Evolutionary conservation across 2,888 invertebrate species (phyloP).

Genomic region (Pilophorus perplexus): DNA sequence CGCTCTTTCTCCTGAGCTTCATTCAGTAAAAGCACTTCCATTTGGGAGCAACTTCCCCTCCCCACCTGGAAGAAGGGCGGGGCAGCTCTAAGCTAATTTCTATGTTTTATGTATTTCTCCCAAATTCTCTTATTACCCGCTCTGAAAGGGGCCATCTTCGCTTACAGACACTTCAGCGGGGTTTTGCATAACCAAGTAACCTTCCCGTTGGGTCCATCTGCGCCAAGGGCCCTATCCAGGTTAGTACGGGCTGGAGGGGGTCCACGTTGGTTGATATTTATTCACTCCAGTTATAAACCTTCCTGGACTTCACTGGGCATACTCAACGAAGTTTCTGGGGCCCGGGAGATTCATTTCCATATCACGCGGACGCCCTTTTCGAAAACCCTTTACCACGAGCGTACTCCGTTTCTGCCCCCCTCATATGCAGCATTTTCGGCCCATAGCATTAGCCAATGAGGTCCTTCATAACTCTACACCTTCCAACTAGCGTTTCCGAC

Average conservation of each 20-base stretch:
- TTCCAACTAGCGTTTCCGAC: too few species aligned
- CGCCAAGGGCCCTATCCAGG: background rate
- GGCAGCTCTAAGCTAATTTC: slow-evolving; percentile 36
- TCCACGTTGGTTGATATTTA: slow-evolving; percentile 23
- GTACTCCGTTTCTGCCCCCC: background rate
- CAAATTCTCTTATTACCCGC: slow-evolving; percentile 46
- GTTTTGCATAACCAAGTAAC: slow-evolving; percentile 38
- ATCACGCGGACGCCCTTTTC: slow-evolving; percentile 18
- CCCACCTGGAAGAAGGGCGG: background rate
- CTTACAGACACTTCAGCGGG: slow-evolving; percentile 42
- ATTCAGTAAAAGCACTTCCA: slow-evolving; percentile 45
- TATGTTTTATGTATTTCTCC: slow-evolving; percentile 44
- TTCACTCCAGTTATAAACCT: slow-evolving; percentile 38
- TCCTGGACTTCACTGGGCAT: slow-evolving; percentile 35
- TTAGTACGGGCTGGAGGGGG: too few species aligned
- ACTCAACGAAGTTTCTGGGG: slow-evolving; percentile 25
- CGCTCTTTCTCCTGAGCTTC: slow-evolving; percentile 35
- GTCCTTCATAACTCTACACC: too few species aligned
- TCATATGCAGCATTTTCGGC: slow-evolving; percentile 18
- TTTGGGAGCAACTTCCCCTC: slow-evolving; percentile 20
- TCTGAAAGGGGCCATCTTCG: slow-evolving; percentile 43
- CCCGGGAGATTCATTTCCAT: slow-evolving; percentile 24
- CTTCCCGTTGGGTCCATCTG: slow-evolving; percentile 4
- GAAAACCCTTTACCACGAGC: slow-evolving; percentile 17
- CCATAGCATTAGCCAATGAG: too few species aligned